phyloP scores from a whole-genome alignment of 2,797 vertebrate species.

The Peromyscus aztecus region DNA sequence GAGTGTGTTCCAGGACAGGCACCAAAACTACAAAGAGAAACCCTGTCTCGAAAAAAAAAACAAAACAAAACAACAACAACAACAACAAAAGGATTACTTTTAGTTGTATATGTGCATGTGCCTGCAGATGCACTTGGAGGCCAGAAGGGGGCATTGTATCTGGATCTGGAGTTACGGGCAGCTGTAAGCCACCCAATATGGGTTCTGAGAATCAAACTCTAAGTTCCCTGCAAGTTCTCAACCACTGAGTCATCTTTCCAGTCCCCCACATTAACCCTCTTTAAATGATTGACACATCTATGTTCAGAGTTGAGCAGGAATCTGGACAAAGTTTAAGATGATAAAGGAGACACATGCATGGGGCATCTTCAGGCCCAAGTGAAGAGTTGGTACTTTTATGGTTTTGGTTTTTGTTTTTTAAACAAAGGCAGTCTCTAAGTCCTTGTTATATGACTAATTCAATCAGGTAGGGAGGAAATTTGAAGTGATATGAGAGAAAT shows the following conservation, averaged over 20 bases:
- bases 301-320: not conserved
- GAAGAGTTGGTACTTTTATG: not conserved
- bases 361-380: not conserved
- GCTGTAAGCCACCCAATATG: not conserved
- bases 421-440: not conserved
- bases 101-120: not conserved
- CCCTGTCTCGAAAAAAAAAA: too few relatives aligned
- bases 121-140: not conserved
- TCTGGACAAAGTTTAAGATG: not conserved
- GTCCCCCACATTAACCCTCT: not conserved
- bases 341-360: not conserved
- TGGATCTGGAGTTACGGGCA: not conserved
- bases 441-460: not conserved
- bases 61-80: too few relatives aligned
- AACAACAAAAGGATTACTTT: not conserved
- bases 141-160: not conserved
- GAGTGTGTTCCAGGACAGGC: too few relatives aligned
- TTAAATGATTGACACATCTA: not conserved
- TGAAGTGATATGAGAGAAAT: not conserved
- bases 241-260: not conserved
- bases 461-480: not conserved
- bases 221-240: not conserved
- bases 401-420: not conserved
- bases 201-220: not conserved
- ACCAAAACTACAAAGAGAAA: too few relatives aligned